A percentile compares a stretch with the other conserved stretches of the same genome.
phyloP scores from a whole-genome alignment of 2,113 vertebrate genomes.

The Danionella cerebrum region DNA sequence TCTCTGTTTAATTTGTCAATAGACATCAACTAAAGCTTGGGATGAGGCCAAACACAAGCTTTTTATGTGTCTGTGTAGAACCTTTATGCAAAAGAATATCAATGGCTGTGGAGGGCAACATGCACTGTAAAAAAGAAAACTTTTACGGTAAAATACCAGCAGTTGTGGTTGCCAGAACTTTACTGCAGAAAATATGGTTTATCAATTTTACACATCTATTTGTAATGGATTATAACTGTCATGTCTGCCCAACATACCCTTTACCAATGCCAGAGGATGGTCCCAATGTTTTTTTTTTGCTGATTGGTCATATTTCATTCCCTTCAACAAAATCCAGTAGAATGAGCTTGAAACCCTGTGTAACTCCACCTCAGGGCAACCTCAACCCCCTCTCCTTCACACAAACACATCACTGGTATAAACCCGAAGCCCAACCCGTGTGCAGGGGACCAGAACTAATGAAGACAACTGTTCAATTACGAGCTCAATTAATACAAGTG shows the following conservation, averaged over 20 bases:
- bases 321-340: slow-evolving; percentile 33
- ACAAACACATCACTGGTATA: slow-evolving; percentile 53
- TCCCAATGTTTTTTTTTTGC: slow-evolving; percentile 37
- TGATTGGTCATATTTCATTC: slow-evolving; percentile 33
- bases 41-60: slow-evolving; percentile 63
- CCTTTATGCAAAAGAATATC: too few species aligned
- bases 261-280: too few species aligned
- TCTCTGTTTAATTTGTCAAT: slow-evolving; percentile 56
- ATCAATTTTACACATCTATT: too few species aligned
- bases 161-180: too few species aligned
- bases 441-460: slow-evolving; percentile 68
- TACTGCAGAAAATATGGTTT: too few species aligned
- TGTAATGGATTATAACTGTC: too few species aligned
- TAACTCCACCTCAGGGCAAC: slow-evolving; percentile 37
- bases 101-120: too few species aligned
- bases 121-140: too few species aligned
- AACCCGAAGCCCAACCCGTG: slow-evolving; percentile 53
- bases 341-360: slow-evolving; percentile 12
- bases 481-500: slow-evolving; percentile 67
- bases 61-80: slow-evolving; percentile 60
- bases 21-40: slow-evolving; percentile 57
- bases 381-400: slow-evolving; percentile 36
- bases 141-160: too few species aligned
- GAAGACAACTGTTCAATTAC: slow-evolving; percentile 76
- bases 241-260: too few species aligned